A percentile compares a stretch with the other conserved stretches of the same genome.
Evolutionary conservation across 2,888 invertebrate species (phyloP).

Genomic region (Pantelozetes paolii): DNA sequence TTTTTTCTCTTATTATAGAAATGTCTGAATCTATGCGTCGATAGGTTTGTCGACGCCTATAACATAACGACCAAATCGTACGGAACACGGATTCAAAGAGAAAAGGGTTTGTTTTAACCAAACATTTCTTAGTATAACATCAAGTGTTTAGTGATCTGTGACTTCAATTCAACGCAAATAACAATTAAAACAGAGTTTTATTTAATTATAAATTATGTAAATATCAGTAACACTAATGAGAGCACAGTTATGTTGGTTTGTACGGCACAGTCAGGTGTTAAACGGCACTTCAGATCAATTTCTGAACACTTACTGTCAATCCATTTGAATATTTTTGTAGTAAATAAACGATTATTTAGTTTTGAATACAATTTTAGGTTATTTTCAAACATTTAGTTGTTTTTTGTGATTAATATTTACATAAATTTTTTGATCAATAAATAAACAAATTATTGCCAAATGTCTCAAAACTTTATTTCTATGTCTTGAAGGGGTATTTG

Average conservation of each 20-base stretch:
- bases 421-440: background rate
- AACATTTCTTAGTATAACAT: too few species aligned
- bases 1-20: slow-evolving; percentile 57
- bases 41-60: slow-evolving; percentile 95
- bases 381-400: background rate
- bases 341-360: background rate
- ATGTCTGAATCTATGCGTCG: slow-evolving; percentile 47
- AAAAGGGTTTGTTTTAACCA: slow-evolving; percentile 57
- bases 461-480: too few species aligned
- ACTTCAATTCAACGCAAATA: background rate
- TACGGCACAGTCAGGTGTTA: too few species aligned
- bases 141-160: background rate
- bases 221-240: too few species aligned
- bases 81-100: slow-evolving; percentile 74
- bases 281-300: too few species aligned
- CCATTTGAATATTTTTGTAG: too few species aligned
- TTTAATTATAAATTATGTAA: too few species aligned
- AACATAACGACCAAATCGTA: slow-evolving; percentile 86
- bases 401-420: background rate
- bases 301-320: too few species aligned
- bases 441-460: background rate
- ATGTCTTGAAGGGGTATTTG: too few species aligned
- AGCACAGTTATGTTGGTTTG: too few species aligned
- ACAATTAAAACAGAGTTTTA: background rate
- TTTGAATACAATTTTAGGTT: background rate